These are phyloP conservation scores for Clivina fossor DNA, from an alignment of 2,888 invertebrate genomes.

Conservation along the genomic window DNA sequence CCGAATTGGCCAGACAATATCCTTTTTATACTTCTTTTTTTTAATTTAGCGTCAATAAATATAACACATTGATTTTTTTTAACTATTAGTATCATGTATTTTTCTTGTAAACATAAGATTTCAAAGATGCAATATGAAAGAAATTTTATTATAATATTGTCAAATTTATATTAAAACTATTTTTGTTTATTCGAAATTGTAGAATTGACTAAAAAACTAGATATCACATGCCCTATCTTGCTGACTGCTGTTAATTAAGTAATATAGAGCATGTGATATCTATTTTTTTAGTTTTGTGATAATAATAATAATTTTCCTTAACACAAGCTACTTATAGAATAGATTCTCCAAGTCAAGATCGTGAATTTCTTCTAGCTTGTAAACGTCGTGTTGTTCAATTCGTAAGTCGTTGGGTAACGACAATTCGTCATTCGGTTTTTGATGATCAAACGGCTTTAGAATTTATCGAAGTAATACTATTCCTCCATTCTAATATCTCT, in stretches of 20 bases:
- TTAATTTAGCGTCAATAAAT: neutral
- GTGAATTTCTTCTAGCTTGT: conserved; percentile 67
- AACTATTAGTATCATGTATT: too few relatives aligned
- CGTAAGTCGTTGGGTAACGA: conserved; percentile 73
- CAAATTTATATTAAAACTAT: neutral
- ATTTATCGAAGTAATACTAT: conserved; percentile 65
- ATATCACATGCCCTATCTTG: too few relatives aligned
- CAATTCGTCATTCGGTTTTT: conserved; percentile 72
- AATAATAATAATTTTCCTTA: conserved; percentile 52
- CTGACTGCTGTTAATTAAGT: too few relatives aligned
- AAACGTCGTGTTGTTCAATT: conserved; percentile 77
- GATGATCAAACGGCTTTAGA: conserved; percentile 70
- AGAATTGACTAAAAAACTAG: conserved; percentile 11
- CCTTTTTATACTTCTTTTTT: conserved; percentile 56
- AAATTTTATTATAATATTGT: too few relatives aligned
- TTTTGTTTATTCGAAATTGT: conserved; percentile 1
- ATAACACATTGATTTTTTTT: too few relatives aligned
- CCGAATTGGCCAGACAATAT: conserved; percentile 75
- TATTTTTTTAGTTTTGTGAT: too few relatives aligned
- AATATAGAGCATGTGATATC: too few relatives aligned
- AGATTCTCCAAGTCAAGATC: conserved; percentile 61
- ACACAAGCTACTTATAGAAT: conserved; percentile 58
- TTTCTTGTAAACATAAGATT: neutral
- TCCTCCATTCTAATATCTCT: neutral
- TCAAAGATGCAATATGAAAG: neutral